Percentiles rank a stretch among this genome's conserved stretches.
Evolutionary conservation across 1,140 invertebrate species (phyloP).

Genomic region (Drosophila murphyi): DNA sequence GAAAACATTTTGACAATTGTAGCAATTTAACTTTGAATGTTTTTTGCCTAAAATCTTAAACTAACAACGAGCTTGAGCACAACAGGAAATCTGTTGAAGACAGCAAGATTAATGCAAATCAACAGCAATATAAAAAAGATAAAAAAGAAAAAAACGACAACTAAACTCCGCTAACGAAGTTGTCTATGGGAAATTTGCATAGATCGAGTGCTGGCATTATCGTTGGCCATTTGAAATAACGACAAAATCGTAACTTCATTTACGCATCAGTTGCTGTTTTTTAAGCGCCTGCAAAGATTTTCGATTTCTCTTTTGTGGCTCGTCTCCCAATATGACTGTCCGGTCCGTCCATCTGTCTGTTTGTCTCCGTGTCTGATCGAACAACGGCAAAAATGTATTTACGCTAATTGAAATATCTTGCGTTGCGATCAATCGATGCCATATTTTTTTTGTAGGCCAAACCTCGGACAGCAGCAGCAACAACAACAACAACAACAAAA

Average conservation of each 20-base stretch:
- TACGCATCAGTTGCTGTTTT: conserved; percentile 42
- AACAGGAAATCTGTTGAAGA: not conserved
- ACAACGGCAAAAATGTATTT: conserved; percentile 80
- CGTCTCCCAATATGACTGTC: conserved; percentile 23
- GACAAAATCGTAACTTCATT: conserved; percentile 50
- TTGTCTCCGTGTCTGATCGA: conserved; percentile 48
- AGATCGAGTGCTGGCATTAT: conserved; percentile 46
- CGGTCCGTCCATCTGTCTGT: conserved; percentile 27
- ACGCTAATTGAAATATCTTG: conserved; percentile 83
- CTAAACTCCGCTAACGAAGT: conserved; percentile 42
- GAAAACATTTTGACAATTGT: conserved; percentile 11
- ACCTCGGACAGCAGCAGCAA: conserved; percentile 29
- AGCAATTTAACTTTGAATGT: not conserved
- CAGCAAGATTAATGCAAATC: not conserved
- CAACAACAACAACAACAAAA: conserved; percentile 29
- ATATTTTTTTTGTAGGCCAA: conserved; percentile 79
- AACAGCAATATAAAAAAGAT: not conserved
- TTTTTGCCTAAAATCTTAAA: not conserved
- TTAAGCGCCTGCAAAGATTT: conserved; percentile 55
- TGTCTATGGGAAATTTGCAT: conserved; percentile 38
- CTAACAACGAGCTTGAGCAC: not conserved
- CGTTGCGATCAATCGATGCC: conserved; percentile 81
- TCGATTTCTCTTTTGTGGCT: conserved; percentile 72
- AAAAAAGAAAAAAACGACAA: not conserved
- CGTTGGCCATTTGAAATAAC: conserved; percentile 36